Conservation (phyloP, 1,140 invertebrate species). For the Asobara japonica region DNA sequence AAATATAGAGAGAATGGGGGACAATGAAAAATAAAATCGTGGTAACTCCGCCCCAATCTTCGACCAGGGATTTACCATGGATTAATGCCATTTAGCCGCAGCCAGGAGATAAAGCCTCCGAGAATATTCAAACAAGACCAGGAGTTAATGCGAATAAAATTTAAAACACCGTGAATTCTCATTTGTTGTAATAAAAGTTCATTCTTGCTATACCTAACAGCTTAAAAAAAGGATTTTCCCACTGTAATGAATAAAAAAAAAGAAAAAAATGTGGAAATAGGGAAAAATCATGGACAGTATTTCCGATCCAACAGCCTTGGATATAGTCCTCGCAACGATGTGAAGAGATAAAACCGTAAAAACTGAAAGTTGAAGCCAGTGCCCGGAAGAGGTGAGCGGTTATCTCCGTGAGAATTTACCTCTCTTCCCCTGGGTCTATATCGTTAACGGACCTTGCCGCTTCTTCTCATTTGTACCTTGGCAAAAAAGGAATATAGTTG, state of each 20-base stretch:
- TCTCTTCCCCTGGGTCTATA: background rate
- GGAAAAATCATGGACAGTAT: background rate
- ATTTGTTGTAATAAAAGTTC: slow-evolving; percentile 15
- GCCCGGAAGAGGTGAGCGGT: background rate
- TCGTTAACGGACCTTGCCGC: background rate
- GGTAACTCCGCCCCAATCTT: slow-evolving; percentile 6
- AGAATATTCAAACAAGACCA: slow-evolving; percentile 17
- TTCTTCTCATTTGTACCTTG: background rate
- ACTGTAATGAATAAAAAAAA: background rate
- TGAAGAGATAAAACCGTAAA: background rate
- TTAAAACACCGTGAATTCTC: slow-evolving; percentile 15
- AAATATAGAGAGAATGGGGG: background rate
- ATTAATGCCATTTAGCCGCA: slow-evolving; percentile 13
- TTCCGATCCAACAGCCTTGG: background rate
- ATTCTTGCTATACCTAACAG: background rate
- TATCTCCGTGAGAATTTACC: slow-evolving; percentile 6
- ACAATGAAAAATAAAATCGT: background rate
- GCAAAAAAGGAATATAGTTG: background rate
- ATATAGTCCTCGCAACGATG: background rate
- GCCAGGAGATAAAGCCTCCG: background rate
- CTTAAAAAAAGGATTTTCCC: background rate
- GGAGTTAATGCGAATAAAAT: slow-evolving; percentile 18
- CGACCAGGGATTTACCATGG: slow-evolving; percentile 12
- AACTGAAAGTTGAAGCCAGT: slow-evolving; percentile 9
- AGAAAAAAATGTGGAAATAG: background rate